Evolutionary conservation across 35 echinoderm and acorn worm genomes (phyloP), one percentile per base, ranked within the genome.

Genomic region (Eucidaris tribuloides): DNA sequence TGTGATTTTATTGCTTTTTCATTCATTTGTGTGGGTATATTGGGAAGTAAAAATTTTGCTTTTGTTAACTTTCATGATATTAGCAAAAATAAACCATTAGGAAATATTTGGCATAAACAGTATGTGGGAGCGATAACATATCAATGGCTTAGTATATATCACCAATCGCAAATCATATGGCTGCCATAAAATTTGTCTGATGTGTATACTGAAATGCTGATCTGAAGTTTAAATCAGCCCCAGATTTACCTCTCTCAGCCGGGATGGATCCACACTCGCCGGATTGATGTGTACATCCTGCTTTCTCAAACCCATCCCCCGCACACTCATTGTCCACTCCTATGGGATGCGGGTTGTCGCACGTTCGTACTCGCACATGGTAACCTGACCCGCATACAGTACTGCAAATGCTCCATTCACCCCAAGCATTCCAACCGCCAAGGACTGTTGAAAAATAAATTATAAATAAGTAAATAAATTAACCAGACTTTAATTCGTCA

Each of bases 351-450:
- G 94, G 94, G 36, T 92, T 89, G 42, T 65, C 74, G 24, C 94
- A 97, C 18, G 48, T 22, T 33, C 94, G 70, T 17, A 79, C 33
- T 20, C 82, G 65, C 1, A 85, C 61, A 3, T 60, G 85, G 25
- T 54, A 66, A 15, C 89, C 94, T 30, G 88, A 7, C 6, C 89
- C 84, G 71, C 94, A 97, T 15, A 92, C 31, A n/a, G 76, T 78
- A 19, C 89, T 89, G 42, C 94, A 97, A 15, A 78, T 71, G 2
- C 58, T 66, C 94, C 94, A 97, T 58, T 88, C 84, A 52, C 46
- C 28, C 94, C 94, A 97, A 7, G 42, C 42, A 48, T 48, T 79
- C 82, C 84, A 97, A 5, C 76, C 86, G 42, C 94, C 94, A 4
- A 22, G 18, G 17, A 76, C 94, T 97, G 64, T 17, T 43, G 18